Conservation (phyloP, 2,888 invertebrate species). For the Hirudinaria manillensis region DNA sequence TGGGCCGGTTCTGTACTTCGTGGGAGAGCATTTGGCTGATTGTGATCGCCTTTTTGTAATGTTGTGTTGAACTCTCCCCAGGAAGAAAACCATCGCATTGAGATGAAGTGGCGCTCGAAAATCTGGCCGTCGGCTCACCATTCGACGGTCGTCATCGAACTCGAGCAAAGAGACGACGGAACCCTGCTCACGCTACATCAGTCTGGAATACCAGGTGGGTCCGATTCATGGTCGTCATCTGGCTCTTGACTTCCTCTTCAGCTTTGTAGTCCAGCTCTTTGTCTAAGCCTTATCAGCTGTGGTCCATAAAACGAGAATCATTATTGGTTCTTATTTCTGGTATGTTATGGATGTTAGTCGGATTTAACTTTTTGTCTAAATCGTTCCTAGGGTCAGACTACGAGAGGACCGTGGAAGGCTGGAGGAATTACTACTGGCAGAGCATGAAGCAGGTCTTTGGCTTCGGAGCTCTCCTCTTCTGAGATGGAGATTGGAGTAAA, state of each 20-base stretch:
- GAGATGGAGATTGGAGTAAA: conserved; percentile 23
- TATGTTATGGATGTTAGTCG: no score
- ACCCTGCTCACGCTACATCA: conserved; percentile 78
- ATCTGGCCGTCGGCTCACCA: conserved; percentile 87
- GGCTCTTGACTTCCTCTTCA: no score
- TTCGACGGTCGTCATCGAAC: conserved; percentile 76
- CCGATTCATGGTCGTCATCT: no score
- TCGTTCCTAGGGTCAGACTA: conserved; percentile 58
- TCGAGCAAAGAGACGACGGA: conserved; percentile 80
- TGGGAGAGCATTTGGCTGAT: background rate
- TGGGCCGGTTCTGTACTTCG: background rate
- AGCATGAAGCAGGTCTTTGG: conserved; percentile 87
- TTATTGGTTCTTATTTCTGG: no score
- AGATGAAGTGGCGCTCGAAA: conserved; percentile 86
- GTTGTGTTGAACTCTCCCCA: background rate
- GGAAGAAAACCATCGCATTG: conserved; percentile 63
- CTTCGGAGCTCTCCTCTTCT: conserved; percentile 62
- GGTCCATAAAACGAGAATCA: background rate
- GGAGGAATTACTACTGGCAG: conserved; percentile 84
- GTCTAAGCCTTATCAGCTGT: no score
- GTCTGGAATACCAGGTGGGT: conserved; percentile 69
- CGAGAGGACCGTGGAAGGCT: conserved; percentile 74
- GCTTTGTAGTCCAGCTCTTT: no score
- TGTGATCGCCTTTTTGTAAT: no score
- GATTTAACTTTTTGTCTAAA: background rate